Conservation (phyloP, 2,113 vertebrate genomes). For the Tringa solitaria region DNA sequence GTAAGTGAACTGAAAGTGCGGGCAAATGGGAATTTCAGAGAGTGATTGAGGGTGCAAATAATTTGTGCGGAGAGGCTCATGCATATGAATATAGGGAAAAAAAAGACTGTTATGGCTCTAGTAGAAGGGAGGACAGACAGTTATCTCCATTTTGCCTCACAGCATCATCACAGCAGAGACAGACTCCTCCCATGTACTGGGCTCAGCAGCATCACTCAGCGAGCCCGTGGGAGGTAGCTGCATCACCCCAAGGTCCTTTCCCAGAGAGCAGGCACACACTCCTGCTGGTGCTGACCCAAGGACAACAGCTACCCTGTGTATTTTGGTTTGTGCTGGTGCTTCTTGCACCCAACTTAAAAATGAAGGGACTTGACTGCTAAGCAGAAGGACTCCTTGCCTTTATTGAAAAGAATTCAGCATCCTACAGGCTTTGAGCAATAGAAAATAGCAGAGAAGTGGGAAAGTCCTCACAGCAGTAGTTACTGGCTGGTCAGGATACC, state of each 20-base stretch:
- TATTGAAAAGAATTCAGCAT: background rate
- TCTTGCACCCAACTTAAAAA: background rate
- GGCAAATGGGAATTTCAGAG: background rate
- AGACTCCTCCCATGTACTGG: slow-evolving; percentile 9
- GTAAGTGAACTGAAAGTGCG: background rate
- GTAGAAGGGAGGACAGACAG: background rate
- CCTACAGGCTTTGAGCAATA: background rate
- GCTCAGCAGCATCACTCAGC: background rate
- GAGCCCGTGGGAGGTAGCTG: background rate
- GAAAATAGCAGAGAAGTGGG: background rate
- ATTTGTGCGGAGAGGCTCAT: background rate
- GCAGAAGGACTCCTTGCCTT: background rate
- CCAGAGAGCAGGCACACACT: background rate
- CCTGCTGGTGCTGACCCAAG: background rate
- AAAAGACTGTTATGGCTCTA: background rate
- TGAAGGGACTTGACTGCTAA: background rate
- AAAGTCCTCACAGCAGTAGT: background rate
- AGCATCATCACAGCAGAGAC: background rate
- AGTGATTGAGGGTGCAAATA: background rate
- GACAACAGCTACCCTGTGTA: background rate
- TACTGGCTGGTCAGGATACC: background rate
- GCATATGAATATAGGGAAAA: background rate
- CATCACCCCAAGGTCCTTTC: background rate
- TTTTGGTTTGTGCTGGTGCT: background rate
- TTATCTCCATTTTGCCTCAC: background rate